phyloP scores from a whole-genome alignment of 2,113 vertebrate genomes.

The Meles meles region DNA sequence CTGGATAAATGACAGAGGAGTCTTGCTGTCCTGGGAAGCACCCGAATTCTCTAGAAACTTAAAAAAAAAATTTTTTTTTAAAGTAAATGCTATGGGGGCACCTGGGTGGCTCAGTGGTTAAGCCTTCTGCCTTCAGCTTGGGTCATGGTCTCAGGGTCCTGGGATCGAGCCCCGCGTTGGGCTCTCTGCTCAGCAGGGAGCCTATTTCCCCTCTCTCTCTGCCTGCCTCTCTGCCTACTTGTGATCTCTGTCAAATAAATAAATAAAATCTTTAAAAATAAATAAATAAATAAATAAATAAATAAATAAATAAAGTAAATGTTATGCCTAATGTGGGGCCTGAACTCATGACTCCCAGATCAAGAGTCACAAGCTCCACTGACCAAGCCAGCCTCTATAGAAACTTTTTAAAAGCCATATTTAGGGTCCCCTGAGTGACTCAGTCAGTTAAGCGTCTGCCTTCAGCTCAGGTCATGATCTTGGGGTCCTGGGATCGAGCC shows the following conservation, averaged over 20 bases:
- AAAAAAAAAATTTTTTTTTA: not conserved
- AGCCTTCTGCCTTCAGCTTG: too few species aligned
- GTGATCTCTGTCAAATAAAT: too few species aligned
- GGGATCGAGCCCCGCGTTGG: too few species aligned
- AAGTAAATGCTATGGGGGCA: not conserved
- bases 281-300: too few species aligned
- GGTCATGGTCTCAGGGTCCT: too few species aligned
- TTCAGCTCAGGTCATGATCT: not conserved
- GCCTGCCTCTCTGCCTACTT: too few species aligned
- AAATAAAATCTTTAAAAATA: too few species aligned
- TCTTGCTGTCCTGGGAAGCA: not conserved
- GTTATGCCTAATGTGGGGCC: not conserved
- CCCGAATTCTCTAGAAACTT: constrained; percentile 19
- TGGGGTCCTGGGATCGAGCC: not conserved
- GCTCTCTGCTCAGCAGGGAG: too few species aligned
- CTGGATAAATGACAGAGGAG: not conserved
- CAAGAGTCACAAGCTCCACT: not conserved
- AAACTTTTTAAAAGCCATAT: not conserved
- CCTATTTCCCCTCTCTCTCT: too few species aligned
- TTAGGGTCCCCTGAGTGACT: not conserved
- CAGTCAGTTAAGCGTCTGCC: not conserved
- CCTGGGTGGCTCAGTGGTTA: too few species aligned
- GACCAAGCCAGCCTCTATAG: not conserved
- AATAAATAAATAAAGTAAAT: not conserved
- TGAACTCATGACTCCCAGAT: not conserved